phyloP scores from a whole-genome alignment of 2,888 invertebrate species.

The Hypomecis punctinalis region DNA sequence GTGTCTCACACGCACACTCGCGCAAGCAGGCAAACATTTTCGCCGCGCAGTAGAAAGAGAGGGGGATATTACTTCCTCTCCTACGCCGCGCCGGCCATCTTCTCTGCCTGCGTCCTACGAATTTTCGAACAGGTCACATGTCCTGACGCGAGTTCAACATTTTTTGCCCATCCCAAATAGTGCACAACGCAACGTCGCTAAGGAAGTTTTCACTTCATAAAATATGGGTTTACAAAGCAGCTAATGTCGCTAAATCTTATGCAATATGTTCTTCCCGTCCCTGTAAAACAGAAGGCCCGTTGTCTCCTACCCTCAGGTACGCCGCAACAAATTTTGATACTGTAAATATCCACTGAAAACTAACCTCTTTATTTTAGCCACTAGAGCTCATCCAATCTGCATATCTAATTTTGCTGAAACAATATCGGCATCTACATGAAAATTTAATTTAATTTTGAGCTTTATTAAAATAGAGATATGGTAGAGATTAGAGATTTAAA shows the following conservation, averaged over 20 bases:
- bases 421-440: constrained; percentile 18
- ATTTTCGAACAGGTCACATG: no score
- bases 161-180: no score
- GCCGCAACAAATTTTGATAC: constrained; percentile 52
- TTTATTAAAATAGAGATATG: constrained; percentile 8
- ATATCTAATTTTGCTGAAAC: constrained; percentile 30
- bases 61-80: no score
- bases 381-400: constrained; percentile 30
- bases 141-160: no score
- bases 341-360: constrained; percentile 28
- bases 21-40: no score
- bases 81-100: no score
- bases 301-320: constrained; percentile 76
- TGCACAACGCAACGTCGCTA: no score
- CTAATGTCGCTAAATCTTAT: constrained; percentile 41
- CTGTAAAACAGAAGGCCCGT: constrained; percentile 81
- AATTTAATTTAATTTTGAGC: neutral
- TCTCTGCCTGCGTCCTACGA: no score
- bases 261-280: constrained; percentile 46
- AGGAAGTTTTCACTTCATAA: no score
- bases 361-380: constrained; percentile 40
- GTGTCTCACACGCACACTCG: no score
- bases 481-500: neutral
- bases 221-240: no score
- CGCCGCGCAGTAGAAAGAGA: no score